Conservation (phyloP, 2,797 vertebrate genomes). For the Zalophus californianus region DNA sequence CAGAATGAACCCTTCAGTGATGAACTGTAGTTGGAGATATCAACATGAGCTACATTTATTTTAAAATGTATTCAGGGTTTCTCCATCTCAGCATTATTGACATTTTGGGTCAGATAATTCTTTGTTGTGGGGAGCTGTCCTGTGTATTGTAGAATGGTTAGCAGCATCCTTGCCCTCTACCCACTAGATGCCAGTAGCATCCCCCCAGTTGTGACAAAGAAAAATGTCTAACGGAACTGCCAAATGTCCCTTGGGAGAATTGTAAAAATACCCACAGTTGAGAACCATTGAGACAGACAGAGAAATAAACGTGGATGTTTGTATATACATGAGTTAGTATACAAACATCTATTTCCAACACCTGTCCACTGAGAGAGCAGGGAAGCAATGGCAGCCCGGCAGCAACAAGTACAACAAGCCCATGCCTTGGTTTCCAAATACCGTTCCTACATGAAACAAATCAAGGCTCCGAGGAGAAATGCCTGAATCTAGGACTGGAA, state of each 20-base stretch:
- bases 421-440: neutral
- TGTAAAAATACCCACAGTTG: neutral
- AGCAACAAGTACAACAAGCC: neutral
- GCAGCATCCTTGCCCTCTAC: neutral
- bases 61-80: neutral
- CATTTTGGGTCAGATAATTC: neutral
- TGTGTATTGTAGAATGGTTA: neutral
- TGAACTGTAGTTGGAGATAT: neutral
- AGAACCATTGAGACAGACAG: neutral
- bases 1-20: neutral
- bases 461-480: neutral
- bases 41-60: neutral
- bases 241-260: neutral
- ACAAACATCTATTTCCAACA: neutral
- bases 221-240: neutral
- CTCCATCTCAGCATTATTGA: neutral
- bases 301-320: neutral
- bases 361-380: neutral
- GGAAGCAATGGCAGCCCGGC: neutral
- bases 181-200: neutral
- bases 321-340: neutral
- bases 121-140: neutral
- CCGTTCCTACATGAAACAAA: neutral
- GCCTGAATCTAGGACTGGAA: neutral
- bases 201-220: neutral